phyloP scores from a whole-genome alignment of 2,797 vertebrate genomes.

The Erethizon dorsatum region DNA sequence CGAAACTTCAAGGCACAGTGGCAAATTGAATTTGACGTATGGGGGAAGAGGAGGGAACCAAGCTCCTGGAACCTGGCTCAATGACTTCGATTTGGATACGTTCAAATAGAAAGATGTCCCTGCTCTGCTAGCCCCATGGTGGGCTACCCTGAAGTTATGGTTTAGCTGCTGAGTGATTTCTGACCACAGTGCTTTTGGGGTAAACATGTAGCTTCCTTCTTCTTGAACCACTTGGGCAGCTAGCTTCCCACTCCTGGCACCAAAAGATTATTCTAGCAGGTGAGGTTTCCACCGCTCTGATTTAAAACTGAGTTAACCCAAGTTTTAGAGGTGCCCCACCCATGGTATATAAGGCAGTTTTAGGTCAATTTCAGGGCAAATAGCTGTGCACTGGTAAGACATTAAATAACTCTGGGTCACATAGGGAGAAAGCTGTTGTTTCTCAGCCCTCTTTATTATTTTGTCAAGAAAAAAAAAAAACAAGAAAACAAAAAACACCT shows the following conservation, averaged over 20 bases:
- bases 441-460: conserved; percentile 21
- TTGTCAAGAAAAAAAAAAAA: background rate
- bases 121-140: background rate
- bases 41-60: background rate
- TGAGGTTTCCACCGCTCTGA: background rate
- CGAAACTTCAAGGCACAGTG: background rate
- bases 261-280: background rate
- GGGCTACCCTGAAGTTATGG: background rate
- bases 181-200: background rate
- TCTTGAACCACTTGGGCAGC: background rate
- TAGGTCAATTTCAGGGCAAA: background rate
- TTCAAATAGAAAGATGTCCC: background rate
- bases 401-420: background rate
- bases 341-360: background rate
- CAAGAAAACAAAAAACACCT: background rate
- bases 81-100: background rate
- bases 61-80: background rate
- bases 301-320: background rate
- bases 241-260: background rate
- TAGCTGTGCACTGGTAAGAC: background rate
- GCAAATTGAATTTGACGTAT: background rate
- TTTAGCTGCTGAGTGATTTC: background rate
- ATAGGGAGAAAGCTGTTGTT: background rate
- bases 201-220: background rate
- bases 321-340: background rate